A percentile compares a stretch with the other conserved stretches of the same genome.
Conservation (phyloP, 1,140 invertebrate genomes). For the Portunus trituberculatus region DNA sequence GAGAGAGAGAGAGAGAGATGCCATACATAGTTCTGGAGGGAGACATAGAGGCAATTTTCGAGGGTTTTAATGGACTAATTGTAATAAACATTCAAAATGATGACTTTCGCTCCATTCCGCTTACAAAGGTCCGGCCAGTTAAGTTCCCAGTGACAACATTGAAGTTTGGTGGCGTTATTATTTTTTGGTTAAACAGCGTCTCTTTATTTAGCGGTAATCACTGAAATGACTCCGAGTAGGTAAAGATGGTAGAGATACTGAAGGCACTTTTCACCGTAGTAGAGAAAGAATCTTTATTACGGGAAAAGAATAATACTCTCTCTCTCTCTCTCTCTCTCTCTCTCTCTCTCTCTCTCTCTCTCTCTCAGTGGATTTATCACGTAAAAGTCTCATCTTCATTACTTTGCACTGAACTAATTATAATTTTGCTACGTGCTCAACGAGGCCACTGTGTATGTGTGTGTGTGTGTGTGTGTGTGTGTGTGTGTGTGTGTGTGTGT, state of each 20-base stretch:
- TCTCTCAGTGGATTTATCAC: not conserved
- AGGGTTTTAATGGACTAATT: not conserved
- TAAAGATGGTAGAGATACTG: not conserved
- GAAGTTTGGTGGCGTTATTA: too few species aligned
- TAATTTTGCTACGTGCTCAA: not conserved
- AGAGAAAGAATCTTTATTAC: too few species aligned
- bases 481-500: slow-evolving; percentile 14
- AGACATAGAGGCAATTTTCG: not conserved
- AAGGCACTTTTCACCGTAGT: not conserved
- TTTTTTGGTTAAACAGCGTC: too few species aligned
- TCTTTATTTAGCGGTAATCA: too few species aligned
- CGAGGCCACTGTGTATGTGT: not conserved
- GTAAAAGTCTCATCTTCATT: not conserved
- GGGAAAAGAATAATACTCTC: not conserved
- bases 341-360: slow-evolving; percentile 20
- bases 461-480: not conserved
- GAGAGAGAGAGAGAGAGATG: slow-evolving; percentile 2
- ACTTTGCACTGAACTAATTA: not conserved
- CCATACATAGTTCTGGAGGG: not conserved
- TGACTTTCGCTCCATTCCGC: not conserved
- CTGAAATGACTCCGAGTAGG: too few species aligned
- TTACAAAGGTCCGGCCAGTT: too few species aligned
- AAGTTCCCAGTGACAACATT: too few species aligned
- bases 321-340: slow-evolving; percentile 20
- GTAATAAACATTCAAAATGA: not conserved